These are phyloP conservation scores for Hyla sarda DNA, from an alignment of 2,113 vertebrate genomes.

Conservation along the genomic window DNA sequence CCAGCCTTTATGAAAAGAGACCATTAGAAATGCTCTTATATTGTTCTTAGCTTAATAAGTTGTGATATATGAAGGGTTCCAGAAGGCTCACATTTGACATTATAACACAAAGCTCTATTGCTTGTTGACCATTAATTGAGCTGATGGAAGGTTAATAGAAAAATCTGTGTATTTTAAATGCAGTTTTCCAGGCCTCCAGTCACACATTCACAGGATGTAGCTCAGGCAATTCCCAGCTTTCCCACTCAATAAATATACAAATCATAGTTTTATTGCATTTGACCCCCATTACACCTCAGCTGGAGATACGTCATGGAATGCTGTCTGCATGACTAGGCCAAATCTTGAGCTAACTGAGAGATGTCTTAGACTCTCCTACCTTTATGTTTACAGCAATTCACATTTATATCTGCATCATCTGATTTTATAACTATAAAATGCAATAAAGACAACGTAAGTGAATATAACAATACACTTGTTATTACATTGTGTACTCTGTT, in stretches of 20 bases:
- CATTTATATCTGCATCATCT: not conserved
- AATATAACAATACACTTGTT: not conserved
- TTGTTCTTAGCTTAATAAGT: conserved; percentile 8
- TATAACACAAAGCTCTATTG: conserved; percentile 1
- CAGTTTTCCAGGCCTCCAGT: conserved; percentile 35
- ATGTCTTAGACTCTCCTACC: not conserved
- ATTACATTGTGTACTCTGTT: not conserved
- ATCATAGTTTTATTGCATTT: conserved; percentile 41
- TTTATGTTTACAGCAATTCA: not conserved
- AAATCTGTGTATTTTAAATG: conserved; percentile 13
- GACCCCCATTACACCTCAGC: conserved; percentile 39
- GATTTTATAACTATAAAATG: not conserved
- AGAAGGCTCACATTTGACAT: conserved; percentile 5
- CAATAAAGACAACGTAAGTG: not conserved
- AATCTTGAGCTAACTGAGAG: conserved; percentile 9
- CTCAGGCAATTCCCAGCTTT: conserved; percentile 43
- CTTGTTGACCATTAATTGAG: conserved; percentile 25
- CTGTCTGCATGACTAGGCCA: conserved; percentile 4
- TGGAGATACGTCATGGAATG: conserved; percentile 23
- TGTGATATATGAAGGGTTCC: conserved; percentile 43
- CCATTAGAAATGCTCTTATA: no score
- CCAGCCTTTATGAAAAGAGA: no score
- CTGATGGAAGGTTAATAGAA: not conserved
- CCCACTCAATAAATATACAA: conserved; percentile 48
- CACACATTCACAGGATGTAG: conserved; percentile 46